Evolutionary conservation across 2,113 vertebrate genomes (phyloP).

Genomic region (Podilymbus podiceps): DNA sequence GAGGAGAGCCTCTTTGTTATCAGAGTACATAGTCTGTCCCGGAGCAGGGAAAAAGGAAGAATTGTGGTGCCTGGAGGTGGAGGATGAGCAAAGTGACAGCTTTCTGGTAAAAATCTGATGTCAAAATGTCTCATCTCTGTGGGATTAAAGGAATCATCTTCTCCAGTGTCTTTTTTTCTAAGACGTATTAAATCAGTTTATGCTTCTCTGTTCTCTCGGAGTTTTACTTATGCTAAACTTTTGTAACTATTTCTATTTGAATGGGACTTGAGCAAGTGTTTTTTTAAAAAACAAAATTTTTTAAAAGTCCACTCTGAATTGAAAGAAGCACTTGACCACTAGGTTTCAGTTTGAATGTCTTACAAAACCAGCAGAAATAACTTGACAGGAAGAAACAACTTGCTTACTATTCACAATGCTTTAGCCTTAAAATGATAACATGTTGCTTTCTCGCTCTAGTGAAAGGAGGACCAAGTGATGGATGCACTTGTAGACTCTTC

Average conservation of each 20-base stretch:
- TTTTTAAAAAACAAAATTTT: neutral
- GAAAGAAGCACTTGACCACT: neutral
- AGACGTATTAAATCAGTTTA: neutral
- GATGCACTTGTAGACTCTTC: neutral
- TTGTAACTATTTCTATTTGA: neutral
- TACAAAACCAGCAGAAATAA: neutral
- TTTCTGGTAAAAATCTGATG: neutral
- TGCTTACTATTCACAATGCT: accelerated
- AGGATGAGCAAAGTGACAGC: neutral
- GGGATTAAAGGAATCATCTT: neutral
- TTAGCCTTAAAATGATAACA: neutral
- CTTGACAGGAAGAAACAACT: neutral
- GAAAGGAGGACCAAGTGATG: neutral
- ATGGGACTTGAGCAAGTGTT: neutral
- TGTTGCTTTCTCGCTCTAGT: neutral
- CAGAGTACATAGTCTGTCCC: neutral
- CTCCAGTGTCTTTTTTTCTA: neutral
- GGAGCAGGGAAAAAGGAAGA: neutral
- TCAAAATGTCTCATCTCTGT: neutral
- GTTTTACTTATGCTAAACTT: neutral
- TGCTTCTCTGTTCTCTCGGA: neutral
- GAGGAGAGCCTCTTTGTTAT: neutral
- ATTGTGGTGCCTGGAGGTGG: neutral
- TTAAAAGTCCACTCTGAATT: neutral
- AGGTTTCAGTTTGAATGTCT: neutral